phyloP scores from a whole-genome alignment of 2,113 vertebrate genomes.

The Mustela nigripes region DNA sequence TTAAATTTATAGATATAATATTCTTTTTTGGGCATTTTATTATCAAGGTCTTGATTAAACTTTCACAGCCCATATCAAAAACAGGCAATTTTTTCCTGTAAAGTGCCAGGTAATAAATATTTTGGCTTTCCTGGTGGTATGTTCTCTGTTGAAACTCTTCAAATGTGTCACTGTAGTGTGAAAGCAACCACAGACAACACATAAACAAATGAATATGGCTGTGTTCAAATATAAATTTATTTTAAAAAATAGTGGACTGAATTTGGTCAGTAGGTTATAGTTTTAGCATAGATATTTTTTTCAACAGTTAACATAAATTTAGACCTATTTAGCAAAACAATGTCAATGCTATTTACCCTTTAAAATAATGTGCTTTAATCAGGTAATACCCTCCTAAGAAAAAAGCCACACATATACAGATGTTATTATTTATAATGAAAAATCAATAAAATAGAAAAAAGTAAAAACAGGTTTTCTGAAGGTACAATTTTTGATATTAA shows the following conservation, averaged over 20 bases:
- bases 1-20: not conserved
- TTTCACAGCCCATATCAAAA: not conserved
- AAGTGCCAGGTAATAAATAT: not conserved
- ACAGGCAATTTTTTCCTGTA: not conserved
- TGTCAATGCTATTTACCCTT: not conserved
- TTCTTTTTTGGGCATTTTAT: not conserved
- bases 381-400: not conserved
- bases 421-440: not conserved
- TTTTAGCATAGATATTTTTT: not conserved
- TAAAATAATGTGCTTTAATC: conserved; percentile 26
- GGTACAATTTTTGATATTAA: not conserved
- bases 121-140: not conserved
- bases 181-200: not conserved
- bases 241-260: not conserved
- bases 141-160: not conserved
- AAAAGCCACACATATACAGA: not conserved
- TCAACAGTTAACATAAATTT: not conserved
- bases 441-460: not conserved
- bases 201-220: not conserved
- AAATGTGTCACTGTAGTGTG: not conserved
- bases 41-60: not conserved
- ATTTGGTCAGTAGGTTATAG: not conserved
- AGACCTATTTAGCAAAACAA: not conserved
- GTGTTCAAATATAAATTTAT: not conserved
- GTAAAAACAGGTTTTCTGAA: not conserved